A percentile compares a stretch with the other conserved stretches of the same genome.
phyloP scores from a whole-genome alignment of 2,113 vertebrate species.

The Hemibagrus wyckioides region DNA sequence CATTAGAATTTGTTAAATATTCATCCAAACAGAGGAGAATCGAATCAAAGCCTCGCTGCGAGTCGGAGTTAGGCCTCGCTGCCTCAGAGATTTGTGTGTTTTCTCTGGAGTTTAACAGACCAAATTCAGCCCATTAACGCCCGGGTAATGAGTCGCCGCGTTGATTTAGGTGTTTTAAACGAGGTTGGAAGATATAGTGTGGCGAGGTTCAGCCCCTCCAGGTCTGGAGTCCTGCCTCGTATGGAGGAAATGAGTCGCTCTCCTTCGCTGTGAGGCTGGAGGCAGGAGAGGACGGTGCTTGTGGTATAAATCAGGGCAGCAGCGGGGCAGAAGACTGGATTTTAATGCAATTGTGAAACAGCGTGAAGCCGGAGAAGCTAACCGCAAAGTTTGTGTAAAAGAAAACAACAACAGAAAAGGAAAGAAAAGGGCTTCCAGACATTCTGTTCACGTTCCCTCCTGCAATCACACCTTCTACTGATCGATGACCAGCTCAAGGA shows the following conservation, averaged over 20 bases:
- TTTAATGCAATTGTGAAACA: slow-evolving; percentile 38
- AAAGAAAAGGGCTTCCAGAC: background rate
- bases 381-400: slow-evolving; percentile 26
- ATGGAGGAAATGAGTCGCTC: background rate
- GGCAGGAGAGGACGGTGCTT: background rate
- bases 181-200: background rate
- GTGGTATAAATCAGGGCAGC: slow-evolving; percentile 28
- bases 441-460: slow-evolving; percentile 43
- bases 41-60: background rate
- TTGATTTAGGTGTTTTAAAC: slow-evolving; percentile 22
- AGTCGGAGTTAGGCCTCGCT: background rate
- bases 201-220: background rate
- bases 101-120: background rate
- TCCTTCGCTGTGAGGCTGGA: background rate
- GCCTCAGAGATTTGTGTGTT: background rate
- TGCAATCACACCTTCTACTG: slow-evolving; percentile 33
- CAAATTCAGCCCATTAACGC: background rate
- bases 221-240: background rate
- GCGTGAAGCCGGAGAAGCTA: slow-evolving; percentile 31
- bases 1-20: slow-evolving; percentile 62
- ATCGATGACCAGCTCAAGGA: slow-evolving; percentile 50
- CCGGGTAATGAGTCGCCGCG: background rate
- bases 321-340: slow-evolving; percentile 12
- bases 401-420: background rate
- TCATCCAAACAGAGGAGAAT: slow-evolving; percentile 19